These are phyloP conservation scores for Catharus bicknelli DNA, from an alignment of 2,113 vertebrate species.

Conservation along the genomic window DNA sequence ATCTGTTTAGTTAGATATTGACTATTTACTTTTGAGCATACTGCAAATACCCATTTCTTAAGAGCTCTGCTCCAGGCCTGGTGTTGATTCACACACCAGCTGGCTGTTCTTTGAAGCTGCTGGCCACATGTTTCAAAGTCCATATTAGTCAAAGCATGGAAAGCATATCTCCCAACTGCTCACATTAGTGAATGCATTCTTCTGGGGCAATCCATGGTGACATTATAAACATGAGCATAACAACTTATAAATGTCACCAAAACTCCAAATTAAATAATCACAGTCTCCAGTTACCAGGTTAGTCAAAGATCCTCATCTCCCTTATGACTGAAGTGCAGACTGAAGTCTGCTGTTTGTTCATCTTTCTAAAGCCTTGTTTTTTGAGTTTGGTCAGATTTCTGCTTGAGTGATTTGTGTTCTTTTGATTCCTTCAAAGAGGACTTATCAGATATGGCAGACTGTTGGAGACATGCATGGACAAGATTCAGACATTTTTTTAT, in stretches of 20 bases:
- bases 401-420: background rate
- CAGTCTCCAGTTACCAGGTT: background rate
- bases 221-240: conserved; percentile 14
- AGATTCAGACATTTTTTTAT: background rate
- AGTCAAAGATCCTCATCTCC: background rate
- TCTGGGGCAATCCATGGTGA: background rate
- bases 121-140: conserved; percentile 12
- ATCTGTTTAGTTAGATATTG: background rate
- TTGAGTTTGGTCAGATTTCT: background rate
- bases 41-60: conserved; percentile 1
- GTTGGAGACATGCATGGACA: background rate
- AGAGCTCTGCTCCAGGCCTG: background rate
- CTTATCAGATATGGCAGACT: background rate
- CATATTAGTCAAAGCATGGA: conserved; percentile 16
- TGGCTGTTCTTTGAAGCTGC: background rate
- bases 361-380: background rate
- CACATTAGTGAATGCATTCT: background rate
- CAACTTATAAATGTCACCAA: background rate
- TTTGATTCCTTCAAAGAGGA: background rate
- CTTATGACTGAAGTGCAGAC: background rate
- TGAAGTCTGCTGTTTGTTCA: background rate
- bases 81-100: background rate
- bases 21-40: conserved; percentile 8
- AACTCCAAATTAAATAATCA: background rate
- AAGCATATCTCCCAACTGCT: conserved; percentile 3